Percentiles rank a stretch among this genome's conserved stretches.
Conservation (phyloP, 2,113 vertebrate genomes). For the Seriola aureovittata region DNA sequence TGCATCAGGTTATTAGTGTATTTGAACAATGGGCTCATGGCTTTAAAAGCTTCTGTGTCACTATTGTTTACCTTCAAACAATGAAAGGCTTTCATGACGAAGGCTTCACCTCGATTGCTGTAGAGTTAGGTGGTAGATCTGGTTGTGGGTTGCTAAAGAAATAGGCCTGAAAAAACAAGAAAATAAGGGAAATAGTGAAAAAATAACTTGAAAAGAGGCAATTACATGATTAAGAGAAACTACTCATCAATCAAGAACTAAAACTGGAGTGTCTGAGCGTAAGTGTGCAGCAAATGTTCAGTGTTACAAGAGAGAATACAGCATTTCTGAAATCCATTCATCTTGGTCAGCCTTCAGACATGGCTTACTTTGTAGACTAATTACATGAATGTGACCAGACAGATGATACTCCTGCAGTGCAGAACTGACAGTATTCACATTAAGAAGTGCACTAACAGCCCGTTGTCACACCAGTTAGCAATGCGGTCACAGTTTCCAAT, state of each 20-base stretch:
- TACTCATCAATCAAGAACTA: background rate
- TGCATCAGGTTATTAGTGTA: constrained; percentile 20
- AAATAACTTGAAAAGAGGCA: constrained; percentile 4
- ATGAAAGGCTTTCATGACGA: constrained; percentile 65
- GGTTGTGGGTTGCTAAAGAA: constrained; percentile 90
- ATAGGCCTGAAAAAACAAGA: constrained; percentile 83
- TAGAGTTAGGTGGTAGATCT: background rate
- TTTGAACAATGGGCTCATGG: background rate
- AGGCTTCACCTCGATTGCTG: constrained; percentile 33
- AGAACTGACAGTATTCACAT: constrained; percentile 52
- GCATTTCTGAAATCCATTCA: constrained; percentile 32
- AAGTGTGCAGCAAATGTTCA: constrained; percentile 49
- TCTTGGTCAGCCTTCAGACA: constrained; percentile 55
- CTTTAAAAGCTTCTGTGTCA: constrained; percentile 2
- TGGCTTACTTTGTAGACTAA: constrained; percentile 61
- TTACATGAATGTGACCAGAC: constrained; percentile 68
- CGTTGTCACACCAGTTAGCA: constrained; percentile 57
- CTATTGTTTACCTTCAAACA: constrained; percentile 66
- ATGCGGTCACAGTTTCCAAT: constrained; percentile 71
- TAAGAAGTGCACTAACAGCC: constrained; percentile 52
- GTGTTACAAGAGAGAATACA: constrained; percentile 21
- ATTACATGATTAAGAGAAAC: constrained; percentile 9
- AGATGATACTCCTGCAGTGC: constrained; percentile 57
- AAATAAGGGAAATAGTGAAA: background rate
- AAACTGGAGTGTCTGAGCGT: constrained; percentile 4